Evolutionary conservation across 2,113 vertebrate genomes (phyloP).

Genomic region (Serilophus lunatus): DNA sequence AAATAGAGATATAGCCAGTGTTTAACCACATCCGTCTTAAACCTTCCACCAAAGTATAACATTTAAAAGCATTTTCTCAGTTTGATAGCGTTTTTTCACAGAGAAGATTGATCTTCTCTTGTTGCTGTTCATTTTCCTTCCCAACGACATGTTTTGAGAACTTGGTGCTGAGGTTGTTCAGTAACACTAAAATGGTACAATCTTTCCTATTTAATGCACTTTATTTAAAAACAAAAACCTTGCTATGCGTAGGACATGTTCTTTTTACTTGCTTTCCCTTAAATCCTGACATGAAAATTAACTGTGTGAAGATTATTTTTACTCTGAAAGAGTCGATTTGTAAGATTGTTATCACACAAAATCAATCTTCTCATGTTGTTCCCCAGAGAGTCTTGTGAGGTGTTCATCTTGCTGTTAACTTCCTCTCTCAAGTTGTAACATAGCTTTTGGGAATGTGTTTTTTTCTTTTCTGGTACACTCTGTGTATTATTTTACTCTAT

Average conservation of each 20-base stretch:
- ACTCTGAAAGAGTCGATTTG: not conserved
- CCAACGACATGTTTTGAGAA: not conserved
- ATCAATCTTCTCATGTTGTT: accelerated
- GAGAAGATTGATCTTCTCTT: not conserved
- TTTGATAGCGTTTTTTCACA: not conserved
- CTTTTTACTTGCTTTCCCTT: not conserved
- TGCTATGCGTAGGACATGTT: not conserved
- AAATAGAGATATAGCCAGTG: not conserved
- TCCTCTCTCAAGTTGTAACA: not conserved
- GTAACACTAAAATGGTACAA: not conserved
- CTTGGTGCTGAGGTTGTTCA: not conserved
- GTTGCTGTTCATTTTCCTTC: not conserved
- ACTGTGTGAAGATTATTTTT: not conserved
- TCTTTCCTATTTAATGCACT: not conserved
- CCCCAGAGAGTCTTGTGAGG: not conserved
- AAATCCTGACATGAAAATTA: not conserved
- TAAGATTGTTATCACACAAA: not conserved
- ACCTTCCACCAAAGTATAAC: not conserved
- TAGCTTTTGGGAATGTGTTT: not conserved
- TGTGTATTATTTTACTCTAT: not conserved
- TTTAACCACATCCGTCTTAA: not conserved
- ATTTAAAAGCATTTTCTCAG: not conserved
- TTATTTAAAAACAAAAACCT: not conserved
- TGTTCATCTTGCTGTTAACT: not conserved
- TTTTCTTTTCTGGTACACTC: not conserved